phyloP scores from a whole-genome alignment of 2,113 vertebrate species.

The Poicephalus meyeri region DNA sequence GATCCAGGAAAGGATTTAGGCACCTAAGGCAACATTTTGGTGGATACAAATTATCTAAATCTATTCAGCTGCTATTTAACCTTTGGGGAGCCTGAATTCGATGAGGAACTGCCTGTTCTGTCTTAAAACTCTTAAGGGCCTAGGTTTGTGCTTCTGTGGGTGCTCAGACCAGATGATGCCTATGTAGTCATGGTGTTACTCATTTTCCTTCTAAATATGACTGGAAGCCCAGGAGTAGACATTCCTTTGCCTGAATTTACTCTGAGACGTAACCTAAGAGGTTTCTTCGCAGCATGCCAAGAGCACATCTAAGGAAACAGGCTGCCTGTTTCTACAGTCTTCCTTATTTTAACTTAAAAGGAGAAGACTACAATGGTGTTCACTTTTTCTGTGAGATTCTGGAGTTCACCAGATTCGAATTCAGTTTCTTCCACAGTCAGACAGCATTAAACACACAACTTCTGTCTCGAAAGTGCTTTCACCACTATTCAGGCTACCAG shows the following conservation, averaged over 20 bases:
- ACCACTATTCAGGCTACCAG: background rate
- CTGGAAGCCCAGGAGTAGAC: background rate
- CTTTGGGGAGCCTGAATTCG: background rate
- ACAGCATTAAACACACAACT: background rate
- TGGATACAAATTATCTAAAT: slow-evolving; percentile 7
- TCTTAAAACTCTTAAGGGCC: background rate
- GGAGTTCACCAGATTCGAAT: accelerated
- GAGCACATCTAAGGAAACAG: background rate
- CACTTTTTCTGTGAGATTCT: background rate
- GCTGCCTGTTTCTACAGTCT: background rate
- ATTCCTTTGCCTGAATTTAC: background rate
- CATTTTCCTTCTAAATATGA: background rate
- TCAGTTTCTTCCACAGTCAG: background rate
- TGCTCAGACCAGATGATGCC: background rate
- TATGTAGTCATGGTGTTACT: background rate
- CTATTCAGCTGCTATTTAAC: background rate
- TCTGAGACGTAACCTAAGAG: background rate
- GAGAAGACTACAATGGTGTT: background rate
- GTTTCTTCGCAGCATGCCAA: background rate
- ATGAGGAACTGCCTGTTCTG: background rate
- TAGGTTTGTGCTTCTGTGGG: background rate
- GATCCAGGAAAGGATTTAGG: slow-evolving; percentile 45
- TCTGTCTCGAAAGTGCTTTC: background rate
- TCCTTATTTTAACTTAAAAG: background rate
- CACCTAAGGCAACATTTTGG: background rate